phyloP scores from a whole-genome alignment of 2,888 invertebrate genomes.

The Trichopria drosophilae region DNA sequence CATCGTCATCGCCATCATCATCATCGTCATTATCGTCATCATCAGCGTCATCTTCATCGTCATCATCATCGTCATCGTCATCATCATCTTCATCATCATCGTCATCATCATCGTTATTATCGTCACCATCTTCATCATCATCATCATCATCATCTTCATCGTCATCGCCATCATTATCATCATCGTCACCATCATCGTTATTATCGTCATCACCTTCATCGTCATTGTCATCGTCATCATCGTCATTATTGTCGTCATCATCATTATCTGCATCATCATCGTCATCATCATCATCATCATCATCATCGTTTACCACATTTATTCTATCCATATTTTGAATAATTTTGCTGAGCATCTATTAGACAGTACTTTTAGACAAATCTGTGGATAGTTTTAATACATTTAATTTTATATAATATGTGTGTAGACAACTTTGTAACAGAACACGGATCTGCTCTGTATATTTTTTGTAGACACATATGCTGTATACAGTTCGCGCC shows the following conservation, averaged over 20 bases:
- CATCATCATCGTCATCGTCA: slow-evolving; percentile 1
- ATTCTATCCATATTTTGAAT: too few relatives aligned
- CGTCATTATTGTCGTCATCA: slow-evolving; percentile 1
- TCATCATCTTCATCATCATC: slow-evolving; percentile 1
- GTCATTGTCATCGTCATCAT: slow-evolving; percentile 1
- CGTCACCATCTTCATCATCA: too few relatives aligned
- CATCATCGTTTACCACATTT: background rate
- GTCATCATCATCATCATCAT: slow-evolving; percentile 1
- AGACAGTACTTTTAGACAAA: too few relatives aligned
- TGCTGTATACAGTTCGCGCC: too few relatives aligned
- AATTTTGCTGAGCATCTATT: too few relatives aligned
- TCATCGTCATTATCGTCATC: slow-evolving; percentile 1
- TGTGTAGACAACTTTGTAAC: slow-evolving; percentile 13
- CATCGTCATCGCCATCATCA: slow-evolving; percentile 1
- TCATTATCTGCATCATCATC: too few relatives aligned
- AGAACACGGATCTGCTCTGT: too few relatives aligned
- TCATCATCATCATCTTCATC: slow-evolving; percentile 1
- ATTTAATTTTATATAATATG: slow-evolving; percentile 3
- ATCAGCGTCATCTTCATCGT: too few relatives aligned
- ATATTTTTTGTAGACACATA: too few relatives aligned
- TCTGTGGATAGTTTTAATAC: too few relatives aligned
- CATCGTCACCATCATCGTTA: slow-evolving; percentile 1
- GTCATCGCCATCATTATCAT: slow-evolving; percentile 1
- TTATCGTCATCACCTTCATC: too few relatives aligned
- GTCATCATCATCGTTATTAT: slow-evolving; percentile 1